Evolutionary conservation across 2,113 vertebrate genomes (phyloP).

Genomic region (Megaceryle maxima): DNA sequence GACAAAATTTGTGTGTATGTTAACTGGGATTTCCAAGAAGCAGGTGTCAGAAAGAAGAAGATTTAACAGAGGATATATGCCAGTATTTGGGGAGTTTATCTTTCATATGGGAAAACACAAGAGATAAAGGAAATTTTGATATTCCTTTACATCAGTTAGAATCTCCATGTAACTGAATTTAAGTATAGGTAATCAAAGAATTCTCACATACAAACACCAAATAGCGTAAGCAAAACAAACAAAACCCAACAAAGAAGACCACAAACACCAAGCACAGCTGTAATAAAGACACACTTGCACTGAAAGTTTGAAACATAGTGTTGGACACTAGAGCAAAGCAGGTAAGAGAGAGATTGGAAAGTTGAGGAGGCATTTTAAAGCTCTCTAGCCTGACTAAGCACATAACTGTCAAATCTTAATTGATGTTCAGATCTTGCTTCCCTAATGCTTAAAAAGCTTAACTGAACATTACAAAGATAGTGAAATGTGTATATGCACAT

Average conservation of each 20-base stretch:
- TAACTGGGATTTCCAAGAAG: neutral
- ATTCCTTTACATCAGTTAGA: neutral
- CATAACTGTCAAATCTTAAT: neutral
- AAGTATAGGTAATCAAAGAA: neutral
- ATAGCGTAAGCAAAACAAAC: neutral
- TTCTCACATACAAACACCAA: neutral
- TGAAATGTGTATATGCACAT: neutral
- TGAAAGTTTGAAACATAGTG: neutral
- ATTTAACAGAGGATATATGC: neutral
- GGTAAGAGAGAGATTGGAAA: neutral
- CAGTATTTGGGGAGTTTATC: neutral
- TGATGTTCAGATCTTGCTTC: neutral
- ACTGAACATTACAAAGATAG: neutral
- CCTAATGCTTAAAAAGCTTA: neutral
- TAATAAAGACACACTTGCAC: neutral
- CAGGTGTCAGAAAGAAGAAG: neutral
- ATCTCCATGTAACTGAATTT: neutral
- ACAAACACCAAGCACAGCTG: neutral
- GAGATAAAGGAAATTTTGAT: neutral
- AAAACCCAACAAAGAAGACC: neutral
- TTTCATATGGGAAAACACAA: neutral
- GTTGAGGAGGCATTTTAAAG: neutral
- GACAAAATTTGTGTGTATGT: neutral
- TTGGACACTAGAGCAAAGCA: neutral
- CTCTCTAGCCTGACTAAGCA: neutral